Evolutionary conservation across 1,140 invertebrate genomes (phyloP), one percentile per base, ranked within the genome.

Genomic region (Saxidomus purpurata): DNA sequence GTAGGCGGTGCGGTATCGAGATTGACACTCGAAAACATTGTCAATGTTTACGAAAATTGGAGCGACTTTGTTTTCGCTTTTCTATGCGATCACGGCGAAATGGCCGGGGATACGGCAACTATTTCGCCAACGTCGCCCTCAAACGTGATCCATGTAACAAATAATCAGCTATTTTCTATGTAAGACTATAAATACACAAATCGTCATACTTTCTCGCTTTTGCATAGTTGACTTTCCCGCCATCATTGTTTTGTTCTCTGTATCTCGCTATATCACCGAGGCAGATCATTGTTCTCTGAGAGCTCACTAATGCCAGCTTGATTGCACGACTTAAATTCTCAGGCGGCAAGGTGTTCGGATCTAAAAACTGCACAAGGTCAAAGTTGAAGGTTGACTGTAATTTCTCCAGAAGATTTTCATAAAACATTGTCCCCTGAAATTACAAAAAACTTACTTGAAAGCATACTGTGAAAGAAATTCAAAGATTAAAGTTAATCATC

Each of bases 181-280:
- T n/a, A n/a, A n/a, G n/a, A n/a, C n/a, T n/a, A n/a, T n/a, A n/a
- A n/a, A n/a, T n/a, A n/a, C n/a, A n/a, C n/a, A n/a, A n/a, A n/a
- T n/a, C n/a, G 1, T 84, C 90, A 90, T 91, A 96, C 96, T 93
- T 96, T 96, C 98, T 97, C 85, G 98, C 98, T 96, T 98, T 98
- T 38, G 97, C 97, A 95, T 97, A 99, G 96, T 98, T 99, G 22
- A 97, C 97, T 81, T 93, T 93, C n/a, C 89, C 90, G 0, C 97
- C 97, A 92, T 98, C 97, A 91, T 98, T 98, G 34, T 94, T 94
- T 94, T 98, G 97, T 93, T 99, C 98, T 93, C 97, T 97, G 95
- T 99, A 99, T 74, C 98, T 97, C 11, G 98, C 97, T 90, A 99
- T 96, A 96, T 99, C 99, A 6, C 99, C 99, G 82, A 99, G 96